These are phyloP conservation scores for Verasper variegatus DNA, from an alignment of 2,113 vertebrate genomes.

Conservation along the genomic window DNA sequence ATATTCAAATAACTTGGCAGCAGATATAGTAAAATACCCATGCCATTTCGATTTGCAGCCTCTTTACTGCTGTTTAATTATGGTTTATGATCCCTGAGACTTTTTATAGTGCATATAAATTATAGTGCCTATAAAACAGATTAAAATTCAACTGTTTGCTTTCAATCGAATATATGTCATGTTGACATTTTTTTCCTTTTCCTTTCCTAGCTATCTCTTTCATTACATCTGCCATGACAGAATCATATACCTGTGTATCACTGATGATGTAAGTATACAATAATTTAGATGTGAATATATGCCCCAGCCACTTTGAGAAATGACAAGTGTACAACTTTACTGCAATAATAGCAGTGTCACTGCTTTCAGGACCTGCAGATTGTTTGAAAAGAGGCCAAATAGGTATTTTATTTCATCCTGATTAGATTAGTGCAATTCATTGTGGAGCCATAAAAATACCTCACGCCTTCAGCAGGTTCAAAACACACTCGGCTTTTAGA, in stretches of 20 bases:
- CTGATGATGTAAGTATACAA: constrained; percentile 93
- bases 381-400: not conserved
- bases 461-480: too few relatives aligned
- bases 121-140: not conserved
- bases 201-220: constrained; percentile 91
- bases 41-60: too few relatives aligned
- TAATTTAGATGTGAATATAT: not conserved
- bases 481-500: too few relatives aligned
- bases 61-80: too few relatives aligned
- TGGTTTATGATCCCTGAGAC: not conserved
- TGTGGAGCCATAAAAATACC: too few relatives aligned
- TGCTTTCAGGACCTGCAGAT: not conserved
- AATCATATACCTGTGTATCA: constrained; percentile 98
- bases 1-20: too few relatives aligned
- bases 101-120: not conserved
- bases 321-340: not conserved
- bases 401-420: too few relatives aligned
- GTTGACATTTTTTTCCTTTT: constrained; percentile 39
- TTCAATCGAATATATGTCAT: not conserved
- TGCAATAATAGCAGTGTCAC: not conserved
- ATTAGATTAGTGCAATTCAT: too few relatives aligned
- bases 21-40: too few relatives aligned
- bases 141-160: not conserved
- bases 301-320: not conserved
- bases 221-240: constrained; percentile 99